Conservation (phyloP, 2,888 invertebrate species). For the Onthophagus sagittarius region DNA sequence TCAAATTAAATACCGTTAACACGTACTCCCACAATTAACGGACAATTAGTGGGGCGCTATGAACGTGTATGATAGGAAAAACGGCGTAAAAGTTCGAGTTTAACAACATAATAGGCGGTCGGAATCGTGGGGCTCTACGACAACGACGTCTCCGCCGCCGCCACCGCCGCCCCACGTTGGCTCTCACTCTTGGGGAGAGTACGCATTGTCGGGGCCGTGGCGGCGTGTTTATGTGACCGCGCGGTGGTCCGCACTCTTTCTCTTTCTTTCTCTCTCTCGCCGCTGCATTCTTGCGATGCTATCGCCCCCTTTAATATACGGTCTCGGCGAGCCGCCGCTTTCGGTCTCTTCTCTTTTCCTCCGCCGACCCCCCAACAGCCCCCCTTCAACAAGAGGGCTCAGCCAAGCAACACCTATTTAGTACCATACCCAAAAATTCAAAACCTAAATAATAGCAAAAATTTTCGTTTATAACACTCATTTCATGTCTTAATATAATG, state of each 20-base stretch:
- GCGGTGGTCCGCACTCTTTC: neutral
- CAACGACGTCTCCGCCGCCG: neutral
- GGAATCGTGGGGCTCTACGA: neutral
- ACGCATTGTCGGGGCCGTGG: neutral
- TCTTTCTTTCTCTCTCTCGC: slow-evolving; percentile 20
- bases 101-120: neutral
- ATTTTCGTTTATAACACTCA: no score
- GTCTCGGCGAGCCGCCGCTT: slow-evolving; percentile 30
- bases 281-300: slow-evolving; percentile 41
- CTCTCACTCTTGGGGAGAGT: neutral
- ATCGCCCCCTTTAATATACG: slow-evolving; percentile 39
- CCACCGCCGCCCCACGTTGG: neutral
- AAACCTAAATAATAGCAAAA: neutral
- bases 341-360: neutral
- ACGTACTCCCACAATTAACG: neutral
- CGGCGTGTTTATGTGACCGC: neutral
- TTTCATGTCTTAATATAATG: no score
- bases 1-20: neutral
- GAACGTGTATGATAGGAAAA: neutral
- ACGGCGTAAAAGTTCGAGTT: neutral
- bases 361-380: slow-evolving; percentile 28
- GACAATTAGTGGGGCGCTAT: neutral
- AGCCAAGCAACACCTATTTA: slow-evolving; percentile 34
- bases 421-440: slow-evolving; percentile 31
- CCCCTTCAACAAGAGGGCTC: slow-evolving; percentile 31